Percentiles rank a stretch among this genome's conserved stretches.
Evolutionary conservation across 1,140 invertebrate species (phyloP).

Genomic region (Psix sp.): DNA sequence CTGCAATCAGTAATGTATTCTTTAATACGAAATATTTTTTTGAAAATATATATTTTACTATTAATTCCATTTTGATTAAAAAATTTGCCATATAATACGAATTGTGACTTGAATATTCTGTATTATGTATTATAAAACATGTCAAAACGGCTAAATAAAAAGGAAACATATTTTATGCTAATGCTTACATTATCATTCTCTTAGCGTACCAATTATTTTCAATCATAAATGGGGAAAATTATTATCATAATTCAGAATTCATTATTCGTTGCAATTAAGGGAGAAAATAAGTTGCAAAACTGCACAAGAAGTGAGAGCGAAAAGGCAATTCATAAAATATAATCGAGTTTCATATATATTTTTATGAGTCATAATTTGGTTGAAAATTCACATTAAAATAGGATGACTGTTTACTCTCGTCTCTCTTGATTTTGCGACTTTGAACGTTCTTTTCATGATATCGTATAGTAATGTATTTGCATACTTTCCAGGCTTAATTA

Average conservation of each 20-base stretch:
- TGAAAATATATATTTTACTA: too few species aligned
- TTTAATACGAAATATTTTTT: too few species aligned
- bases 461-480: conserved; percentile 74
- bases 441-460: conserved; percentile 57
- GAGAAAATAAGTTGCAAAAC: conserved; percentile 35
- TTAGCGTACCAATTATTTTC: too few species aligned
- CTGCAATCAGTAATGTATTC: too few species aligned
- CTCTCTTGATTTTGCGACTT: conserved; percentile 36
- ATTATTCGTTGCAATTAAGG: conserved; percentile 39
- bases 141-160: too few species aligned
- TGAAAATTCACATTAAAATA: conserved; percentile 46
- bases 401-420: conserved; percentile 46
- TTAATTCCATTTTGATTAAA: too few species aligned
- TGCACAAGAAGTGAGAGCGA: conserved; percentile 37
- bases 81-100: too few species aligned
- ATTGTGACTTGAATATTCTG: neutral
- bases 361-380: conserved; percentile 72
- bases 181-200: too few species aligned
- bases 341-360: conserved; percentile 74
- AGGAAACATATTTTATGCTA: too few species aligned
- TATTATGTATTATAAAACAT: neutral
- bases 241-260: conserved; percentile 34
- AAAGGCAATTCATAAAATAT: conserved; percentile 69
- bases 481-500: conserved; percentile 77
- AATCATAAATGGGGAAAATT: neutral